Evolutionary conservation across 35 echinoderm and acorn worm genomes (phyloP), one percentile per base, ranked within the genome.

Genomic region (Heliocidaris tuberculata): DNA sequence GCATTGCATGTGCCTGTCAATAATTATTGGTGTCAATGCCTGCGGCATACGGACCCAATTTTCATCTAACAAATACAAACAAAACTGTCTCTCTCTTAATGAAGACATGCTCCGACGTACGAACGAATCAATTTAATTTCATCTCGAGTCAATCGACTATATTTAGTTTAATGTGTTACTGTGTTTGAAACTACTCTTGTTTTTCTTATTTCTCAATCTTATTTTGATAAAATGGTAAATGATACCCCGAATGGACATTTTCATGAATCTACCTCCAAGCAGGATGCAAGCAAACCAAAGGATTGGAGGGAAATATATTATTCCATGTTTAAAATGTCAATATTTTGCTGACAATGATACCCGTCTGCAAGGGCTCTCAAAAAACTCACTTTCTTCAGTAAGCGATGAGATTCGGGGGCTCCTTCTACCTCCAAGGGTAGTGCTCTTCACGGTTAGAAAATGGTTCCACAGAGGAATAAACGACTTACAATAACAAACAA

Each of bases 301-400:
- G 65, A 78, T 19, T 19, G 65, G 21, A 78, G 65, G 21, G 27
- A 78, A 78, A n/a, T 19, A 21, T 78, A 78, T 70, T 24, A 27
- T 78, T 78, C 65, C 65, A 78, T 78, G 65, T 78, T 78, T 78
- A 78, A 7, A 78, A 78, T 78, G 65, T 78, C 65, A 78, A 78
- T 78, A 78, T 78, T 78, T 27, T 78, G 21, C 21, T 78, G 65
- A 78, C 65, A 78, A 21, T 78, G 21, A 78, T 78, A 78, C 24
- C 65, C 21, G 52, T 56, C 52, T 56, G 52, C 52, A 2, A 11
- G 1, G 65, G 65, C 17, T 78, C 65, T 78, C 21, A 7, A 27
- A n/a, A n/a, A 78, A 78, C n/a, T 78, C 65, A 78, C 65, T 78
- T 78, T 78, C 21, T 78, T 19, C 27, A 78, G 27, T 78, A 78